Conservation (phyloP, 2,113 vertebrate genomes). For the Solenodon paradoxus region DNA sequence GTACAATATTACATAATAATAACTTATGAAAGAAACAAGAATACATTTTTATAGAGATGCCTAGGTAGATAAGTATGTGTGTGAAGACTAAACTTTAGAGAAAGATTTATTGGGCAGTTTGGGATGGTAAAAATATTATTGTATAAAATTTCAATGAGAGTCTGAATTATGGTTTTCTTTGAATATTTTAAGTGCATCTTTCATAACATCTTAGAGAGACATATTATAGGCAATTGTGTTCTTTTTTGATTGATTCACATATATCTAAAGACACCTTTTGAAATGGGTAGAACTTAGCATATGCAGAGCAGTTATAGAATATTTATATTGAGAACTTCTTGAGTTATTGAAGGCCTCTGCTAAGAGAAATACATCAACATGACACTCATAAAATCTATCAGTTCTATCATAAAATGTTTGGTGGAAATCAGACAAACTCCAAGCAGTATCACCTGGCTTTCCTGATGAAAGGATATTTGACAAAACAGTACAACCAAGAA, state of each 20-base stretch:
- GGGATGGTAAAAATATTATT: conserved; percentile 18
- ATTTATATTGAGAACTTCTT: not conserved
- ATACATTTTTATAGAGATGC: not conserved
- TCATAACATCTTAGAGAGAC: not conserved
- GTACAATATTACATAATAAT: not conserved
- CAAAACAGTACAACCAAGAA: not conserved
- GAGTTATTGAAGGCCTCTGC: not conserved
- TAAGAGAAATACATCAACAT: not conserved
- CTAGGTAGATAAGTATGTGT: not conserved
- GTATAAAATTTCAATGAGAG: not conserved
- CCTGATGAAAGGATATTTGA: not conserved
- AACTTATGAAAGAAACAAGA: not conserved
- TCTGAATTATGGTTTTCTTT: not conserved
- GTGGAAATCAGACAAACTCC: not conserved
- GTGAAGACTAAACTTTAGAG: not conserved
- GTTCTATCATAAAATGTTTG: not conserved
- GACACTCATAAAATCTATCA: not conserved
- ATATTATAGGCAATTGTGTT: not conserved
- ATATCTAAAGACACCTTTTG: not conserved
- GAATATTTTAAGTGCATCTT: not conserved
- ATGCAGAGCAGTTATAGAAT: not conserved
- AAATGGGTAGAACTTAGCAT: not conserved
- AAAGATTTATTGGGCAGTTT: not conserved
- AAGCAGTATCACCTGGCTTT: not conserved
- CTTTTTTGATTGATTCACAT: conserved; percentile 22